Evolutionary conservation across 2,888 invertebrate genomes (phyloP), one percentile per base, ranked within the genome.

Genomic region (Torymus aiolomorphi): DNA sequence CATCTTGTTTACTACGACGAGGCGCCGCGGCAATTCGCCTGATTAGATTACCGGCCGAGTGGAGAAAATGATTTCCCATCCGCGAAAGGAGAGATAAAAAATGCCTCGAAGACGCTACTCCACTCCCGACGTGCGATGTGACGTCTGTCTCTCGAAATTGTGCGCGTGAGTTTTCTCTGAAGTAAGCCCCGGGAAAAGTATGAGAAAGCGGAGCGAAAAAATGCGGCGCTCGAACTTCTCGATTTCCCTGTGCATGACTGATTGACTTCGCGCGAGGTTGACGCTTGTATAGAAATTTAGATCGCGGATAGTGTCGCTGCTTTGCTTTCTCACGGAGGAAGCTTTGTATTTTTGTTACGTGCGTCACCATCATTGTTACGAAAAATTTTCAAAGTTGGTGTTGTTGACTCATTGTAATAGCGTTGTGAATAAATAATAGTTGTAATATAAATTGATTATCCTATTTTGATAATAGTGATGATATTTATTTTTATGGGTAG

Each of bases 51-150:
- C 52, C 8, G n/a, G 20, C 63, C 16, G 31, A 31, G 61, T 14
- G n/a, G 56, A 74, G 65, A 65, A 72, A 74, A 74, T 74, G 56
- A 74, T 65, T 74, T 74, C 73, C 73, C 42, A 74, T 65, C 42
- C 18, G 49, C 65, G 42, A 20, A 49, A 74, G 73, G 31, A 57
- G 49, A 14, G 13, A 63, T 42, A 65, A 74, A 65, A 65, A 24
- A 24, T 24, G 31, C 1, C 24, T 57, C 42, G 49, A n/a, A 51
- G 24, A 24, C 24, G 24, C 24, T 24, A 24, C 24, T 2, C 24
- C 3, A 24, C 24, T 24, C 24, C 24, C 24, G 24, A 24, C 24
- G 24, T 24, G 24, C 24, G 2, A 24, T 24, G 24, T 24, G 24
- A 24, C 24, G 24, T 24, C 24, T 24, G 24, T 24, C 24, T 24